Conservation (phyloP, 2,888 invertebrate species). For the Meghimatium bilineatum region DNA sequence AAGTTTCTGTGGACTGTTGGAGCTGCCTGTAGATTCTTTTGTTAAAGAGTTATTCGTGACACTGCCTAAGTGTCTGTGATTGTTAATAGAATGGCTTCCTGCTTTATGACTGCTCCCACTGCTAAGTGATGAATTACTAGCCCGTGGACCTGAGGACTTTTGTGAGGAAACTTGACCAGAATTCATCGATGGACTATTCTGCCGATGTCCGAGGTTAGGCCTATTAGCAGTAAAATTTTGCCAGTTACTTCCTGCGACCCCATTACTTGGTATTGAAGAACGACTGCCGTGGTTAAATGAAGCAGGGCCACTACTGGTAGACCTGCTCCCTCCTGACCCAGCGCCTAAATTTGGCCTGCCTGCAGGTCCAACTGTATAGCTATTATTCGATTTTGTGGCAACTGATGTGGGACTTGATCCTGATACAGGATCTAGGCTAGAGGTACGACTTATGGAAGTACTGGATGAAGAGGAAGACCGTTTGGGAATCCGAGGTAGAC, state of each 20-base stretch:
- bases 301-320: neutral
- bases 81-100: conserved; percentile 4
- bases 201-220: conserved; percentile 36
- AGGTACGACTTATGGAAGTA: conserved; percentile 47
- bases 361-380: conserved; percentile 41
- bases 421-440: conserved; percentile 42
- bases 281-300: conserved; percentile 33
- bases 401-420: conserved; percentile 37
- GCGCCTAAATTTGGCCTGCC: conserved; percentile 13
- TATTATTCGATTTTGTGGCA: conserved; percentile 50
- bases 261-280: conserved; percentile 12
- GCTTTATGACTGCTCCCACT: conserved; percentile 23
- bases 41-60: conserved; percentile 15
- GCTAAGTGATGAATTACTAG: neutral
- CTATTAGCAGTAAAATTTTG: conserved; percentile 16
- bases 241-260: neutral
- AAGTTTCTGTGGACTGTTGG: conserved; percentile 33
- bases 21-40: conserved; percentile 38
- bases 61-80: conserved; percentile 18
- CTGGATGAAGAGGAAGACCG: conserved; percentile 58
- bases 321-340: conserved; percentile 15
- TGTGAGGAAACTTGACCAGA: conserved; percentile 13
- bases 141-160: conserved; percentile 1
- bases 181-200: conserved; percentile 25
- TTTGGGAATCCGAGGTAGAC: conserved; percentile 69